Conservation (phyloP, 2,888 invertebrate genomes). For the Sarcophaga variegata region DNA sequence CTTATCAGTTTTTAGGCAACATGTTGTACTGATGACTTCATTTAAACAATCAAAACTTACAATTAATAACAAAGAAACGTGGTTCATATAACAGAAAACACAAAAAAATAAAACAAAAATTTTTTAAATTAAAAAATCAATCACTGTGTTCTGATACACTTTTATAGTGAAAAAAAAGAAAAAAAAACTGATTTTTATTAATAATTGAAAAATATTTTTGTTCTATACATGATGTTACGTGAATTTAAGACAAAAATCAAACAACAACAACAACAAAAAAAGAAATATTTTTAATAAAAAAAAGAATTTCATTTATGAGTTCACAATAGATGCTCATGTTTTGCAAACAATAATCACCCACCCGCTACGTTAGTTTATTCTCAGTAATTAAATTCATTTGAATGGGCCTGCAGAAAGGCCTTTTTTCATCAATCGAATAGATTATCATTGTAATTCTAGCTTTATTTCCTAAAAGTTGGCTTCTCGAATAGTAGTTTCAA, state of each 20-base stretch:
- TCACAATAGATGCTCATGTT: conserved; percentile 18
- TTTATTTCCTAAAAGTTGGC: no score
- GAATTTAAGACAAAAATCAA: conserved; percentile 11
- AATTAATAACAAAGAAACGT: background rate
- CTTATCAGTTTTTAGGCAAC: conserved; percentile 39
- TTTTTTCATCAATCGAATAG: no score
- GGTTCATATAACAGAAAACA: background rate
- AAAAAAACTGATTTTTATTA: conserved; percentile 15
- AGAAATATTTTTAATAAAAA: no score
- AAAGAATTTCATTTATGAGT: background rate
- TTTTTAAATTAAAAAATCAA: no score
- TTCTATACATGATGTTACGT: background rate
- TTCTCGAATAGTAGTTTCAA: no score
- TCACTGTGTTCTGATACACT: no score
- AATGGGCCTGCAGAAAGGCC: no score
- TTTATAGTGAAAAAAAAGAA: no score
- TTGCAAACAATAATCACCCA: conserved; percentile 19
- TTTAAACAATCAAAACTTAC: background rate
- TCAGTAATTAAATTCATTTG: no score
- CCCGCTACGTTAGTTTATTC: conserved; percentile 27
- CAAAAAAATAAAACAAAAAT: conserved; percentile 19
- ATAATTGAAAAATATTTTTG: conserved; percentile 44
- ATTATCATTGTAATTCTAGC: no score
- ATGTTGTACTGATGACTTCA: background rate
- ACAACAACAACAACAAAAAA: conserved; percentile 15